phyloP scores from a whole-genome alignment of 2,888 invertebrate species.

The Platerodrilus igneus region DNA sequence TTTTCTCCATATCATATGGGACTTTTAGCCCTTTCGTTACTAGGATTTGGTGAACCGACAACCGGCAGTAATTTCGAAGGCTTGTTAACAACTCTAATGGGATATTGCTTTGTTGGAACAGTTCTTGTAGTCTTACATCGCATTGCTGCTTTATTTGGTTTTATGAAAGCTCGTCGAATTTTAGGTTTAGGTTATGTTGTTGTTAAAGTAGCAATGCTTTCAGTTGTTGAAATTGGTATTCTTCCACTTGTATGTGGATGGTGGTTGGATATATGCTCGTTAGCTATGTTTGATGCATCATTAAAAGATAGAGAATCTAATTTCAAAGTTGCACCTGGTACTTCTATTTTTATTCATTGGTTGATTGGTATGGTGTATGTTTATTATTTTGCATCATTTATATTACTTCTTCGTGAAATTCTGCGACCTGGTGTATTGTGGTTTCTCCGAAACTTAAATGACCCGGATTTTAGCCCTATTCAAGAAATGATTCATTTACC shows the following conservation, averaged over 20 bases:
- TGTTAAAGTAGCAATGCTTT: constrained; percentile 86
- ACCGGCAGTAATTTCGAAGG: constrained; percentile 87
- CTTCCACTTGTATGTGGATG: constrained; percentile 96
- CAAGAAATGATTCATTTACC: constrained; percentile 99
- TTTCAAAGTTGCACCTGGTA: constrained; percentile 88
- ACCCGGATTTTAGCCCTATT: constrained; percentile 98
- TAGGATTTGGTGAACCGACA: constrained; percentile 64
- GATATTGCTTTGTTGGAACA: constrained; percentile 88
- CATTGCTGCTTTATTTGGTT: constrained; percentile 72
- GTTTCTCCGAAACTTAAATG: constrained; percentile 97
- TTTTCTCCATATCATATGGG: constrained; percentile 97
- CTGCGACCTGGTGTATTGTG: constrained; percentile 95
- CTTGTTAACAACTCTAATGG: constrained; percentile 84
- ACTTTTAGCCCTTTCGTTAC: constrained; percentile 69
- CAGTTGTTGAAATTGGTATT: constrained; percentile 95
- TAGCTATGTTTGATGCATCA: constrained; percentile 87
- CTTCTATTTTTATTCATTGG: constrained; percentile 98
- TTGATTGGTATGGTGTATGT: constrained; percentile 98
- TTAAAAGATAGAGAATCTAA: constrained; percentile 82
- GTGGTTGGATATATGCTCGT: constrained; percentile 98
- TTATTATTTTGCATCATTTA: constrained; percentile 98
- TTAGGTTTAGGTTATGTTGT: constrained; percentile 90
- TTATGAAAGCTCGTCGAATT: constrained; percentile 77
- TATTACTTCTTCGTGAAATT: constrained; percentile 86
- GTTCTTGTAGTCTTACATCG: constrained; percentile 78